Conservation (phyloP, 2,888 invertebrate genomes). For the Microdon myrmicae region DNA sequence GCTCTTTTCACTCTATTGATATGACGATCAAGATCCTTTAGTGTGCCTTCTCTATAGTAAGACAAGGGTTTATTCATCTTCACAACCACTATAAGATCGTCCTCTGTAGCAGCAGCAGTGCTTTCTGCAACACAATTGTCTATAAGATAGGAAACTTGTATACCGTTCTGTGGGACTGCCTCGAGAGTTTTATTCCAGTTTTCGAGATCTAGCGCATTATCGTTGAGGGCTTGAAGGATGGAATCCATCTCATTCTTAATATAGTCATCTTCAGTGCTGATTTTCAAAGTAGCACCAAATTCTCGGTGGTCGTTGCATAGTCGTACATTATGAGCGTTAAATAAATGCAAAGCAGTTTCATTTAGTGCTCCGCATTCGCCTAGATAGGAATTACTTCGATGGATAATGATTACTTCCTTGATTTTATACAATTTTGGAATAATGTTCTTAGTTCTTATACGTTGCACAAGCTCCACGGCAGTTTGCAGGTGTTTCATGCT, state of each 20-base stretch:
- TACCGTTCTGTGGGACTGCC: constrained; percentile 79
- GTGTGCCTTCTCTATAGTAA: constrained; percentile 83
- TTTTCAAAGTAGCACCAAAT: constrained; percentile 7
- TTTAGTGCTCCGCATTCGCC: constrained; percentile 79
- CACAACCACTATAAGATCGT: constrained; percentile 83
- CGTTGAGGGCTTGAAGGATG: constrained; percentile 78
- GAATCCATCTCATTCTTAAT: constrained; percentile 53
- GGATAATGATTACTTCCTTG: constrained; percentile 89
- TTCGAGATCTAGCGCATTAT: constrained; percentile 76
- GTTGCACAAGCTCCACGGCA: constrained; percentile 88
- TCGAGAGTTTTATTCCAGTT: constrained; percentile 79
- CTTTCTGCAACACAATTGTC: constrained; percentile 66
- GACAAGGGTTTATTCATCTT: constrained; percentile 81
- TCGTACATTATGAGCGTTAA: constrained; percentile 7
- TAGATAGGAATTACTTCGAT: constrained; percentile 79
- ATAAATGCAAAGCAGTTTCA: constrained; percentile 77
- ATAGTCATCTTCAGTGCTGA: not conserved
- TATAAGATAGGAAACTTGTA: constrained; percentile 72
- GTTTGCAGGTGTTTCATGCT: constrained; percentile 90
- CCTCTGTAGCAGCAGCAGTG: constrained; percentile 87
- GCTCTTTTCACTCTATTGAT: constrained; percentile 93
- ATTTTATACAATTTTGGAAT: constrained; percentile 93
- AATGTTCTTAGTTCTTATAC: constrained; percentile 87
- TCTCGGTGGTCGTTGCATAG: not conserved
- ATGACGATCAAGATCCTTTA: constrained; percentile 91